These are phyloP conservation scores for Dascyllus trimaculatus DNA, from an alignment of 2,113 vertebrate species.

Conservation along the genomic window DNA sequence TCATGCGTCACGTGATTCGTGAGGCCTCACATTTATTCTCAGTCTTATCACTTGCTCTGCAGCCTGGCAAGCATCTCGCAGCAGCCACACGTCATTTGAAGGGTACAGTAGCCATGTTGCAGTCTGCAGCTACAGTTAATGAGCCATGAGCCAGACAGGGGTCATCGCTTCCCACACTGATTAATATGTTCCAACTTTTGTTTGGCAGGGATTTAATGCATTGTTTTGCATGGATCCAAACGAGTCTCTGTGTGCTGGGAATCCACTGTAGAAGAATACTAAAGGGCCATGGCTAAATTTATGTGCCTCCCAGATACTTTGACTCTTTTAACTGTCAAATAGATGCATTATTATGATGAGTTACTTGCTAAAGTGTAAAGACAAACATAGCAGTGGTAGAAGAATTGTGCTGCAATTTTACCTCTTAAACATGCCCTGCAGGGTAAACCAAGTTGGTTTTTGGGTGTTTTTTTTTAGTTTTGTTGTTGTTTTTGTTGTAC, in stretches of 20 bases:
- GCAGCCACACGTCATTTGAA: slow-evolving; percentile 8
- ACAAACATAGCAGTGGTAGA: slow-evolving; percentile 4
- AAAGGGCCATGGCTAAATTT: not conserved
- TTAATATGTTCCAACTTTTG: not conserved
- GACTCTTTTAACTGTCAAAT: slow-evolving; percentile 31
- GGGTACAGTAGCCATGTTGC: slow-evolving; percentile 8
- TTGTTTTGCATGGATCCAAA: slow-evolving; percentile 21
- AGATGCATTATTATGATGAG: not conserved
- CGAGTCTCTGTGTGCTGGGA: slow-evolving; percentile 20
- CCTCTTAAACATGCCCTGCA: not conserved
- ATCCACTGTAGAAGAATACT: slow-evolving; percentile 3
- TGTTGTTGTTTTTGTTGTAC: too few relatives aligned
- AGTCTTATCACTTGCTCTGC: slow-evolving; percentile 36
- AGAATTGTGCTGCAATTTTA: slow-evolving; percentile 14
- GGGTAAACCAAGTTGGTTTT: too few relatives aligned
- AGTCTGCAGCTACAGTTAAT: slow-evolving; percentile 30
- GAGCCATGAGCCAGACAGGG: slow-evolving; percentile 24
- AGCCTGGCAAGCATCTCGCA: slow-evolving; percentile 39
- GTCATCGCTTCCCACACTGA: slow-evolving; percentile 10
- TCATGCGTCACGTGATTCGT: slow-evolving; percentile 24
- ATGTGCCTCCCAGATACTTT: slow-evolving; percentile 5
- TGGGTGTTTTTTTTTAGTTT: too few relatives aligned
- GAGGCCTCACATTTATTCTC: slow-evolving; percentile 40
- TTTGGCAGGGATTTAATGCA: slow-evolving; percentile 11
- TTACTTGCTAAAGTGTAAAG: not conserved